Evolutionary conservation across 2,888 invertebrate species (phyloP).

Genomic region (Scaptomyza cyrtandrae): DNA sequence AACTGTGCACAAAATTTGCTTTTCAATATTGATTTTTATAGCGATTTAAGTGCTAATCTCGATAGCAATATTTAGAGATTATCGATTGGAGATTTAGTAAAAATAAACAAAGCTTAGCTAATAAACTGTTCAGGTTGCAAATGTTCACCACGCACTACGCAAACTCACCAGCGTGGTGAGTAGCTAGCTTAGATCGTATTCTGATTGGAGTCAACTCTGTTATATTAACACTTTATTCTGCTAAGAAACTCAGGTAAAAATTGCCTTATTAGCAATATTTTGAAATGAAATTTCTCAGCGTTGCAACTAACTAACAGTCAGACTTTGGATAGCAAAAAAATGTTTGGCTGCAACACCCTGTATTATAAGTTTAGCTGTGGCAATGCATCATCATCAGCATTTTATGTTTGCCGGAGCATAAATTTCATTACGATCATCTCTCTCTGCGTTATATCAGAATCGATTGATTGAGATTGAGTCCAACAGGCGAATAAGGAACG

Average conservation of each 20-base stretch:
- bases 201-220: conserved; percentile 32
- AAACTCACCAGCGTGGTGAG: conserved; percentile 24
- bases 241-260: conserved; percentile 38
- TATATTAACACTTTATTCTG: not conserved
- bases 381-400: conserved; percentile 65
- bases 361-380: conserved; percentile 22
- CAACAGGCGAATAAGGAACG: conserved; percentile 20
- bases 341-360: no score
- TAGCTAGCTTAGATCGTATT: conserved; percentile 32
- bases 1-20: conserved; percentile 50
- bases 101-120: not conserved
- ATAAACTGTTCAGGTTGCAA: not conserved
- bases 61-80: conserved; percentile 6
- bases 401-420: conserved; percentile 60
- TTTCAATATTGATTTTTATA: conserved; percentile 43
- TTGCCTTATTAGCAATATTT: not conserved
- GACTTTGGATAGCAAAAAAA: conserved; percentile 12
- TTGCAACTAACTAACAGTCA: conserved; percentile 34
- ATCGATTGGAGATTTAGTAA: not conserved
- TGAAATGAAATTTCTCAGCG: not conserved
- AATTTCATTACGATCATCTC: conserved; percentile 75
- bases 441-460: conserved; percentile 58
- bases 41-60: conserved; percentile 17
- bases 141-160: not conserved
- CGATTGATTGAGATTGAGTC: conserved; percentile 66